phyloP scores from a whole-genome alignment of 2,888 invertebrate genomes.

The Augiades crinisus region DNA sequence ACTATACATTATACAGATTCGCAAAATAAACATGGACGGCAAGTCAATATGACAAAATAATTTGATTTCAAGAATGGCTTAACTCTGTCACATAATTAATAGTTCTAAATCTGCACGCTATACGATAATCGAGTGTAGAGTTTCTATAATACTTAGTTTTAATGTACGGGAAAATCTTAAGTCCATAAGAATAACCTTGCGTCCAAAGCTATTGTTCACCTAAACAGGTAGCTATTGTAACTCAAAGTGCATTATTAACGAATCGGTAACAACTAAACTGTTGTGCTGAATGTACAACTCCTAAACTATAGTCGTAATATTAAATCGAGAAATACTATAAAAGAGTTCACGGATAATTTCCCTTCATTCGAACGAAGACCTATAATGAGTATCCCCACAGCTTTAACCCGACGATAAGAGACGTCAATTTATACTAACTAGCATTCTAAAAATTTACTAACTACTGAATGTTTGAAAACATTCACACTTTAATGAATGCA shows the following conservation, averaged over 20 bases:
- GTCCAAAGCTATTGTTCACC: constrained; percentile 14
- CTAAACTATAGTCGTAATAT: constrained; percentile 30
- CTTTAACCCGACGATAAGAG: constrained; percentile 51
- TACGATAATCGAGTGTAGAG: constrained; percentile 7
- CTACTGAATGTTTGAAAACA: constrained; percentile 75
- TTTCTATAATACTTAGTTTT: constrained; percentile 14
- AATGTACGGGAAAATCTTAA: constrained; percentile 10
- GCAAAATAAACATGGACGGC: constrained; percentile 78
- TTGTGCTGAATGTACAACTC: constrained; percentile 31
- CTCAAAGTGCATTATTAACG: constrained; percentile 69
- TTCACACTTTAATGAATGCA: constrained; percentile 68
- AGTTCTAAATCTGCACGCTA: constrained; percentile 23
- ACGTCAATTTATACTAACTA: constrained; percentile 77
- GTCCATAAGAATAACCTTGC: constrained; percentile 2
- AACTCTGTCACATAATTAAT: constrained; percentile 14
- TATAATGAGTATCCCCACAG: constrained; percentile 35
- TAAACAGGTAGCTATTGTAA: constrained; percentile 30
- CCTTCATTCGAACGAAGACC: constrained; percentile 24
- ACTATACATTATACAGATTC: constrained; percentile 48
- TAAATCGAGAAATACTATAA: constrained; percentile 26
- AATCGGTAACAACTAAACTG: constrained; percentile 42
- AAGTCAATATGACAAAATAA: constrained; percentile 54
- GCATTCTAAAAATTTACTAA: constrained; percentile 80
- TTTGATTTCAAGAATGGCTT: constrained; percentile 29
- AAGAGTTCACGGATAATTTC: constrained; percentile 12